These are phyloP conservation scores for Drosophila paracracens DNA, from an alignment of 2,888 invertebrate species.

Conservation along the genomic window DNA sequence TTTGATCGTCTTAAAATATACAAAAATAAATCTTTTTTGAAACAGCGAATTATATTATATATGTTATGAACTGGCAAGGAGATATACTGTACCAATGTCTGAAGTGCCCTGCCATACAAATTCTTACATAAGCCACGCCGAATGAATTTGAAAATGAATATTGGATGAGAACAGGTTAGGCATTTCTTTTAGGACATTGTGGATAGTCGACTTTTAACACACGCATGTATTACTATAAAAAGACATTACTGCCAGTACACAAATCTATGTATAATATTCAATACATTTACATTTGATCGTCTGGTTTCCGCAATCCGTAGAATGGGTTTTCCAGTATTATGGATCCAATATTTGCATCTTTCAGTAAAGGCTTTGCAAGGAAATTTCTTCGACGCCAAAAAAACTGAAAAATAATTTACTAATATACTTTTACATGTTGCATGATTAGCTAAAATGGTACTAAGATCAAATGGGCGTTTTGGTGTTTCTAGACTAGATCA, in stretches of 20 bases:
- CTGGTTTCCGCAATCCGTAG: conserved; percentile 95
- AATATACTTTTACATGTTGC: background rate
- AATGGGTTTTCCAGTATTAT: conserved; percentile 98
- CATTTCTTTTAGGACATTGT: background rate
- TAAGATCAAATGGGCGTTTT: background rate
- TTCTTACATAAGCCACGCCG: background rate
- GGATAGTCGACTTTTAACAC: background rate
- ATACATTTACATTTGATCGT: conserved; percentile 90
- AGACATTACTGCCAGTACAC: background rate
- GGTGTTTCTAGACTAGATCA: background rate
- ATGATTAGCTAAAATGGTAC: background rate
- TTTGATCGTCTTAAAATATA: conserved; percentile 90
- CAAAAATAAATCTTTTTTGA: background rate
- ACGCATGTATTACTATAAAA: background rate
- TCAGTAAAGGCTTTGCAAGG: conserved; percentile 95
- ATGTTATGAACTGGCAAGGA: background rate
- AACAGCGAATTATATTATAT: background rate
- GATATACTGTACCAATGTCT: background rate
- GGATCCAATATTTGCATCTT: conserved; percentile 95
- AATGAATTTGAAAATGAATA: background rate
- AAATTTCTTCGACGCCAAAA: conserved; percentile 95
- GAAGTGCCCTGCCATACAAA: background rate
- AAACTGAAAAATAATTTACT: conserved; percentile 87
- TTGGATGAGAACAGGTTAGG: background rate
- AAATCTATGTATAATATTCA: background rate